Evolutionary conservation across 1,140 invertebrate species (phyloP).

Genomic region (Olivierus martensii): DNA sequence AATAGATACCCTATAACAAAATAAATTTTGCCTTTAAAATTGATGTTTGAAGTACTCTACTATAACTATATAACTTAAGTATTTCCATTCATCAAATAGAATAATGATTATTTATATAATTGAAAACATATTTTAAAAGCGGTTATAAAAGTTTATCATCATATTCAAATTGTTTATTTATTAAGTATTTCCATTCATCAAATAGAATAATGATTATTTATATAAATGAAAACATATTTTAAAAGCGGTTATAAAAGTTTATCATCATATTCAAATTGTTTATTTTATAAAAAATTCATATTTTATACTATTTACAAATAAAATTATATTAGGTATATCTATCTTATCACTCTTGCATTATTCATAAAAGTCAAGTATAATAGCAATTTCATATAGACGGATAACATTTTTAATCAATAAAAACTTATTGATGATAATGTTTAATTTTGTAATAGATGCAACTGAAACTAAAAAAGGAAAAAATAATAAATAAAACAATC

Average conservation of each 20-base stretch:
- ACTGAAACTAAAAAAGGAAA: too few species aligned
- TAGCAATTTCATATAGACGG: too few species aligned
- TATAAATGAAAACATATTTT: neutral
- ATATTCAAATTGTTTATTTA: too few species aligned
- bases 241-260: neutral
- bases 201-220: neutral
- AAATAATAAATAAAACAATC: too few species aligned
- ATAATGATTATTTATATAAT: neutral
- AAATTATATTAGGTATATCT: too few species aligned
- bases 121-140: neutral
- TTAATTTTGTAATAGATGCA: too few species aligned
- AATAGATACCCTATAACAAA: conserved; percentile 28
- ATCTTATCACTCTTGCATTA: too few species aligned
- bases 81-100: neutral
- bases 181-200: neutral
- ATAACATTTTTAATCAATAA: too few species aligned
- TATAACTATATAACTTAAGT: neutral
- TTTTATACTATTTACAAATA: too few species aligned
- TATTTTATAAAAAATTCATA: neutral
- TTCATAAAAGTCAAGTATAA: too few species aligned
- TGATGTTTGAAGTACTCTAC: neutral
- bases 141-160: neutral
- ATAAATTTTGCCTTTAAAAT: neutral
- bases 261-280: neutral
- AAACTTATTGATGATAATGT: too few species aligned